Base-by-base conservation (phyloP, 2,797 vertebrate genomes). In the Harpagifer antarcticus region DNA sequence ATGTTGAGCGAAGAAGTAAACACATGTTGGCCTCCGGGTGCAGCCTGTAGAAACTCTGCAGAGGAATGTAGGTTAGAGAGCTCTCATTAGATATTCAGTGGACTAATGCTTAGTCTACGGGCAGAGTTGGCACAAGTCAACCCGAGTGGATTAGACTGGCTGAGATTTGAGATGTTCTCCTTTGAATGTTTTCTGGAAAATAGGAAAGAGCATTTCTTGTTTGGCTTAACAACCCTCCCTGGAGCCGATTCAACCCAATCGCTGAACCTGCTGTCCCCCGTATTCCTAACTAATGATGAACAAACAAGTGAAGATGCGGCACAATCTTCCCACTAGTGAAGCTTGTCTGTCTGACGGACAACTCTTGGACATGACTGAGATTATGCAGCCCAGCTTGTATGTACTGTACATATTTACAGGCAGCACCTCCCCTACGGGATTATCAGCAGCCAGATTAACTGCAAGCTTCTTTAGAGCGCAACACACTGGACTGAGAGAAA, bases 391-490 rank as follows among this genome's bases (percentile, higher is more conserved):
- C 40, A 2, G 58, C 33, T 74, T 79, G 73, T 70, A 83, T 86
- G 85, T 78, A 71, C 74, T 68, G 85, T 77, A 87, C 88, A 92
- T 91, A 88, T 90, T 90, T 88, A 71, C 74, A 81, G 81, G 72
- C 86, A 70, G 80, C 70, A 61, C 74, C 72, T 86, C 85, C 79
- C 86, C 60, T 79, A 62, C 72, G 58, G 88, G 91, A 92, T 93
- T 92, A 93, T 72, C 80, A 76, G 54, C 69, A 55, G 55, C 65
- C 90, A 92, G 91, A 92, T 93, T 91, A 92, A 90, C 84, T 85
- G 74, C 80, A 90, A 91, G 85, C 92, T 91, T 90, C 90, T 93
- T 90, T 90, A 74, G 64, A 84, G 55, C 69, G 65, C 76, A 80
- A 76, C 52, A 78, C 78, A 70, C 58, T 74, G 70, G 74, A 85